Conservation (phyloP, 2,888 invertebrate species). For the Pristionchus entomophagus region DNA sequence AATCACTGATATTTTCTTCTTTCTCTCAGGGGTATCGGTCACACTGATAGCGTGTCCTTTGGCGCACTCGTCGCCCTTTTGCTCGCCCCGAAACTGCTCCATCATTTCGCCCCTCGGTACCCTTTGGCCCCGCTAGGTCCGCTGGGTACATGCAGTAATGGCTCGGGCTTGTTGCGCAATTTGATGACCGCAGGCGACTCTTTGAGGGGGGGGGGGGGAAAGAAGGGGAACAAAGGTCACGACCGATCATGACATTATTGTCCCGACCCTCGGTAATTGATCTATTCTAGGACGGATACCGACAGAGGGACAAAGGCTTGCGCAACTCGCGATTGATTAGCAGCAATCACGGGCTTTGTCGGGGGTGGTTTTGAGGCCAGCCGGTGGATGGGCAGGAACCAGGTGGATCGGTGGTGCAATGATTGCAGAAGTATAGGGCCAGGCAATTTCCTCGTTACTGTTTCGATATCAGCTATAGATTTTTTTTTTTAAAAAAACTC, state of each 20-base stretch:
- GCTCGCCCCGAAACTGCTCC: not conserved
- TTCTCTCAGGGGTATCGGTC: slow-evolving; percentile 11
- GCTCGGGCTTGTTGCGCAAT: not conserved
- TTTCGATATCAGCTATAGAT: not conserved
- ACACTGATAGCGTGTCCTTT: slow-evolving; percentile 36
- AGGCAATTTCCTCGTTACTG: not conserved
- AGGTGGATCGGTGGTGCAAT: not conserved
- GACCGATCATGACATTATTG: slow-evolving; percentile 29
- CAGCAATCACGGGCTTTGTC: slow-evolving; percentile 12
- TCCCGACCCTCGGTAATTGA: slow-evolving; percentile 6
- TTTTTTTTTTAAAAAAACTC: not conserved
- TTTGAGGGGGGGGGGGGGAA: not conserved
- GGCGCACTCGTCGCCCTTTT: slow-evolving; percentile 13
- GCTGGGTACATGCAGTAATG: not conserved
- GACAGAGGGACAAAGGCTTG: slow-evolving; percentile 16
- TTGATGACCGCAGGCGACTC: slow-evolving; percentile 37
- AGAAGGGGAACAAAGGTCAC: slow-evolving; percentile 26
- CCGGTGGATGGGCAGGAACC: not conserved
- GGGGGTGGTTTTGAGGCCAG: not conserved
- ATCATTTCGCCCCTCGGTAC: not conserved
- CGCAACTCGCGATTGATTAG: slow-evolving; percentile 21
- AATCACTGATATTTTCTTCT: slow-evolving; percentile 20
- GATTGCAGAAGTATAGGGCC: not conserved
- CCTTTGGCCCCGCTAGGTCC: not conserved
- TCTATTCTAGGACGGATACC: not conserved